Evolutionary conservation across 2,888 invertebrate species (phyloP), one percentile per base, ranked within the genome.

Genomic region (Sipha maydis): DNA sequence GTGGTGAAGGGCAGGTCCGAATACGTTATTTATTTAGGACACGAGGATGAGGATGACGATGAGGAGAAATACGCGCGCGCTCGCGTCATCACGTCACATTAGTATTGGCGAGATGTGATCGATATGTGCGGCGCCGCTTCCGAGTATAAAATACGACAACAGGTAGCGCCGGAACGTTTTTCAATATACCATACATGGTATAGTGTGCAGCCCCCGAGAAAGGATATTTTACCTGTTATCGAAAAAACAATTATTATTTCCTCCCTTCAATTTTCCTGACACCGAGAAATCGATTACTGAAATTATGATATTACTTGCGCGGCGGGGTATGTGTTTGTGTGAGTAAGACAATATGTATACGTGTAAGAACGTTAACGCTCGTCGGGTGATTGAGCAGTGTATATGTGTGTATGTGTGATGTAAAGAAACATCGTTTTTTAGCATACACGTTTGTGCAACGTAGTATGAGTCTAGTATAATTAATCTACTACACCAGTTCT

Each of bases 11-110:
- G 38, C n/a, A n/a, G 17, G 67, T 28, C n/a, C 25, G 28, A 67
- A 67, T n/a, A 7, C 11, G 67, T 80, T 80, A 80, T 80, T 80
- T 80, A 80, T 80, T 80, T 80, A 67, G 80, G 80, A 31, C 79
- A 17, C 48, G 8, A 2, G 11, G 14, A 11, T 14, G 48, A 14
- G 48, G 48, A 41, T 41, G 41, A 48, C 48, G 48, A 48, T 14
- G 48, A 9, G 28, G 69, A 14, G 1, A 56, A 56, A 31, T 38
- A 69, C 69, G 69, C 11, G 9, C n/a, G 34, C 25, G 34, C 21
- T 25, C 79, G 79, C 34, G 79, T 79, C 61, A 79, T 79, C 79
- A 34, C 56, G 34, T 79, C 14, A 34, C 14, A n/a, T 38, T 79
- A 79, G 69, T 28, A 25, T 25, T 69, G 69, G 69, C 11, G 69